Conservation (phyloP, 2,113 vertebrate species). For the Sakesphorus luctuosus region DNA sequence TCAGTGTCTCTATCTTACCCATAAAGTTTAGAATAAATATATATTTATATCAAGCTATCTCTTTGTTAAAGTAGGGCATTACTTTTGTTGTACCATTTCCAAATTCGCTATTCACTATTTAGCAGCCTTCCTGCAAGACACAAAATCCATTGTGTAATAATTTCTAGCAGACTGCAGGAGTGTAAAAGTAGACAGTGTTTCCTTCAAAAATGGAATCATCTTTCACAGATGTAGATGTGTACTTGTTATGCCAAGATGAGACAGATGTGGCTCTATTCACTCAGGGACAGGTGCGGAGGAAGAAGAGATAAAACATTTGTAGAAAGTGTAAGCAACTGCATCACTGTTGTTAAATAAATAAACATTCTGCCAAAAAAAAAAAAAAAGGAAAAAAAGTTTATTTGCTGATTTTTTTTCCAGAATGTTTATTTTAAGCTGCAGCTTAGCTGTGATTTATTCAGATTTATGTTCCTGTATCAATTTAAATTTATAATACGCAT, state of each 20-base stretch:
- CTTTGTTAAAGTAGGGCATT: constrained; percentile 41
- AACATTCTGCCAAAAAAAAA: constrained; percentile 74
- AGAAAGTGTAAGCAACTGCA: constrained; percentile 83
- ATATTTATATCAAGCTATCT: neutral
- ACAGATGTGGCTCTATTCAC: constrained; percentile 88
- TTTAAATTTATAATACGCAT: constrained; percentile 46
- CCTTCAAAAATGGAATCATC: constrained; percentile 83
- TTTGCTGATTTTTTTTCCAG: constrained; percentile 54
- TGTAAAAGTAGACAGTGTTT: constrained; percentile 79
- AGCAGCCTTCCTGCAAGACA: constrained; percentile 75
- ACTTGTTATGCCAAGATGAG: constrained; percentile 86
- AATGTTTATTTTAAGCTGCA: constrained; percentile 80
- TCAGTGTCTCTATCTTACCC: neutral
- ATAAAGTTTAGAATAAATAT: constrained; percentile 5
- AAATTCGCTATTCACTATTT: constrained; percentile 70
- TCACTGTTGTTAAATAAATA: constrained; percentile 85
- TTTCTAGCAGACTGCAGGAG: constrained; percentile 73
- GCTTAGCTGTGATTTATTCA: constrained; percentile 66
- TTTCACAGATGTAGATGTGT: constrained; percentile 84
- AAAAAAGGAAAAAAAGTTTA: constrained; percentile 46
- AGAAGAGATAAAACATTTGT: constrained; percentile 88
- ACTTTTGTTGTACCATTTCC: constrained; percentile 66
- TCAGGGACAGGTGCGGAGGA: constrained; percentile 86
- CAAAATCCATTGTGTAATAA: constrained; percentile 78
- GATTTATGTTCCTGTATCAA: constrained; percentile 47